Conservation (phyloP, 2,113 vertebrate species). For the Tenebrosternarchus preto region DNA sequence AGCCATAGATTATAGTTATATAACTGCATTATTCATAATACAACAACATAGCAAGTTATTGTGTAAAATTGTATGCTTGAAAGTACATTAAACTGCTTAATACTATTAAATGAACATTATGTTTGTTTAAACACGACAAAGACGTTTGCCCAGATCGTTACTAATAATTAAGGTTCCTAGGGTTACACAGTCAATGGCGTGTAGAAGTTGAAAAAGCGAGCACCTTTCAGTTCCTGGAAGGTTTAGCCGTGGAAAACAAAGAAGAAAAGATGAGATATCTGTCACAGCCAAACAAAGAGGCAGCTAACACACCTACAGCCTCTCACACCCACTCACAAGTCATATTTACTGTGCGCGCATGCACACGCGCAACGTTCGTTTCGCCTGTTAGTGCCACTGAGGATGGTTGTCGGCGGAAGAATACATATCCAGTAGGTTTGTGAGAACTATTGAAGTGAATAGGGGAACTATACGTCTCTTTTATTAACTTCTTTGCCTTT, state of each 20-base stretch:
- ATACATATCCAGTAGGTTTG: slow-evolving; percentile 9
- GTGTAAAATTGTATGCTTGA: no score
- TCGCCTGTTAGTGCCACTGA: slow-evolving; percentile 41
- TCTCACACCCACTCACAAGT: background rate
- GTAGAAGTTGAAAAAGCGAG: no score
- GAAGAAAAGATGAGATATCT: background rate
- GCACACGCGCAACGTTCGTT: slow-evolving; percentile 2
- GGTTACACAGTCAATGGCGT: no score
- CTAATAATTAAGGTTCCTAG: no score
- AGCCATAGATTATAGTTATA: no score
- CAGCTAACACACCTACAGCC: background rate
- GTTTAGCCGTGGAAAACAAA: background rate
- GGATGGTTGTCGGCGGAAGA: slow-evolving; percentile 48
- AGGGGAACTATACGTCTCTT: background rate
- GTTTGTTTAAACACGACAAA: no score
- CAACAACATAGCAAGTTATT: no score
- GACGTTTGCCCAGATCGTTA: no score
- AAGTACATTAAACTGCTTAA: no score
- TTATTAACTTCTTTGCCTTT: background rate
- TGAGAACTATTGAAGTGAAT: background rate
- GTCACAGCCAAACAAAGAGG: background rate
- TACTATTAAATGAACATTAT: no score
- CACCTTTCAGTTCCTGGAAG: background rate
- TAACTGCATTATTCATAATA: no score
- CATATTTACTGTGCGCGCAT: background rate